Base-by-base conservation (phyloP, 2,113 vertebrate genomes). In the Tautogolabrus adspersus region DNA sequence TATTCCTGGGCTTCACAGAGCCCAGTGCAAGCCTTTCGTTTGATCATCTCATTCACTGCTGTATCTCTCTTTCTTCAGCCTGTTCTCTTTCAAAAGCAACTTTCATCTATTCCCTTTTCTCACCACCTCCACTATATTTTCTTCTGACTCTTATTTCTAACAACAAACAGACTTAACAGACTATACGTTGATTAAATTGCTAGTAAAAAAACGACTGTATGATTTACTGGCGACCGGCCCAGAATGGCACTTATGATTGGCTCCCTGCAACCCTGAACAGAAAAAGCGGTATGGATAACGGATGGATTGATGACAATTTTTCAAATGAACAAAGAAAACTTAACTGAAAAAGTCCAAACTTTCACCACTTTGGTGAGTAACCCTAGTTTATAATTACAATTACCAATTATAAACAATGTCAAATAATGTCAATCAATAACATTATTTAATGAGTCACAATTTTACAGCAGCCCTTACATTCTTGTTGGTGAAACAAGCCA, bases 21-120 rank as follows among this genome's bases (percentile, higher is more conserved):
- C 71, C 77, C 23, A 62, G 61, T 49, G 54, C 66, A 82, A 75
- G 71, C 61, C 72, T 86, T 87, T 90, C 83, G 87, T 87, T 77
- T 49, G 56, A 71, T 72, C 30, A 34, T 73, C 61, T 64, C 59
- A 10, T 44, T 46, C 65, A 46, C 73, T 68, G 7, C 30, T 40
- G 7, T 22, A 6, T 66, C 51, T 66, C 49, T 66, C 61, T 62
- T 49, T 21, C 7, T 22, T 66, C 79, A 56, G 51, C 65, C 75
- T 67, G 42, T 23, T 49, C 75, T 55, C 23, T 56, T 10, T 46
- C 44, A 52, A 40, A 72, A 19, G 51, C 22, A 54, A 26, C 26
- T 18, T 65, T 61, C 21, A 72, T 42, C 58, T 68, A 68, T 79
- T 71, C 34, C 47, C 9, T 18, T 42, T 18, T 19, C 47, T 49